Evolutionary conservation across 2,888 invertebrate species (phyloP).

Genomic region (Eucriotettix oculatus): DNA sequence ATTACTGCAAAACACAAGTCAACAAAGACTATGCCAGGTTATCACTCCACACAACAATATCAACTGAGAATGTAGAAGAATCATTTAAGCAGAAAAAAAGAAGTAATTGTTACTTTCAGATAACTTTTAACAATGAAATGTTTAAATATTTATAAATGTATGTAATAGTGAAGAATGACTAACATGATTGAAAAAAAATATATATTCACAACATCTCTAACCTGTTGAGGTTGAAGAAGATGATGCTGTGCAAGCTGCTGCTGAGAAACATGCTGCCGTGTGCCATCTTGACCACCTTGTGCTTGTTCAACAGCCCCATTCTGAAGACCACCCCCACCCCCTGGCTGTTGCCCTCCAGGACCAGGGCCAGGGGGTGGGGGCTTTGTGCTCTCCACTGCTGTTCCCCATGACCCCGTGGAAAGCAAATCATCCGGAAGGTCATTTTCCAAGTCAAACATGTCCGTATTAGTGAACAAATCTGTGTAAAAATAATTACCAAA

Average conservation of each 20-base stretch:
- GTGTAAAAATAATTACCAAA: too few relatives aligned
- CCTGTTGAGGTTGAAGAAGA: conserved; percentile 41
- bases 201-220: neutral
- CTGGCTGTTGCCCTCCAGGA: conserved; percentile 33
- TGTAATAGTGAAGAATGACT: too few relatives aligned
- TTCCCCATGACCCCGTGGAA: conserved; percentile 51
- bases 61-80: too few relatives aligned
- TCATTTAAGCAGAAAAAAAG: too few relatives aligned
- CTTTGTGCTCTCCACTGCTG: conserved; percentile 34
- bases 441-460: conserved; percentile 80
- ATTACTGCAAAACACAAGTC: too few relatives aligned
- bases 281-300: conserved; percentile 2
- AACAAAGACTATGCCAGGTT: too few relatives aligned
- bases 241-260: conserved; percentile 50
- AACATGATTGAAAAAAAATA: too few relatives aligned
- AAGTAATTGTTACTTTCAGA: too few relatives aligned
- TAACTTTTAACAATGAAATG: too few relatives aligned
- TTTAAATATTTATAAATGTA: too few relatives aligned
- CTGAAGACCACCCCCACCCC: conserved; percentile 30
- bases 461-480: conserved; percentile 27
- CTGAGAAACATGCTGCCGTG: conserved; percentile 18
- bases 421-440: conserved; percentile 83
- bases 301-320: conserved; percentile 20
- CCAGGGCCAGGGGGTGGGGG: conserved; percentile 73
- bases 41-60: too few relatives aligned